Base-by-base conservation (phyloP, 2,113 vertebrate genomes). In the Ardeotis arabs region DNA sequence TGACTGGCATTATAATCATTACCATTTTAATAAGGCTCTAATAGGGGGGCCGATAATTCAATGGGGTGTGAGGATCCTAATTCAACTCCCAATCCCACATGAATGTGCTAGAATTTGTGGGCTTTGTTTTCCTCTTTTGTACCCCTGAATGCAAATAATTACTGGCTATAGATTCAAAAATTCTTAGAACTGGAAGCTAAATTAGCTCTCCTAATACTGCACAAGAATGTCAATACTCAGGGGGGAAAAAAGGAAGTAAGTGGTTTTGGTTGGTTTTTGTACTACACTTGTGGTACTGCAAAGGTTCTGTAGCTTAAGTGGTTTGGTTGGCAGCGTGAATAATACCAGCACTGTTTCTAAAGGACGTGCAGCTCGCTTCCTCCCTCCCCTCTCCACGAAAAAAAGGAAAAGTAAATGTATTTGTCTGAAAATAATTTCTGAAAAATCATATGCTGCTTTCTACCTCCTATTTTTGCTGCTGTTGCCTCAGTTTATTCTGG, bases 61-160 rank as follows among this genome's bases (percentile, higher is more conserved):
- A 98, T 98, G 98, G 98, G 97, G 98, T 98, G 98, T 98, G 98
- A 98, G 97, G 98, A 98, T 98, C 98, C 98, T 98, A 98, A 98
- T 98, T 98, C 98, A 98, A 96, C 97, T 98, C 97, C 97, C 98
- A 98, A 98, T 98, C 97, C 98, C 98, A 98, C 98, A 98, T 98
- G 98, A 98, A 98, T 98, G 98, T 98, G 97, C 97, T 98, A 98
- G 98, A 98, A 98, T 98, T 98, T 98, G 98, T 97, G 96, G 91
- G 97, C 98, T 98, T 98, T 98, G 98, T 98, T 98, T 98, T 98
- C 98, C 90, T 98, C 98, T 97, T 98, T 98, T 98, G 98, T 98
- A 98, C 97, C 97, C 97, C 98, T 98, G 98, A 98, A 98, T 98
- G 97, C 98, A 98, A 98, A 98, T 98, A 98, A 98, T 98, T 98